Percentiles rank a stretch among this genome's conserved stretches.
phyloP scores from a whole-genome alignment of 2,888 invertebrate species.

The Oithona nana region DNA sequence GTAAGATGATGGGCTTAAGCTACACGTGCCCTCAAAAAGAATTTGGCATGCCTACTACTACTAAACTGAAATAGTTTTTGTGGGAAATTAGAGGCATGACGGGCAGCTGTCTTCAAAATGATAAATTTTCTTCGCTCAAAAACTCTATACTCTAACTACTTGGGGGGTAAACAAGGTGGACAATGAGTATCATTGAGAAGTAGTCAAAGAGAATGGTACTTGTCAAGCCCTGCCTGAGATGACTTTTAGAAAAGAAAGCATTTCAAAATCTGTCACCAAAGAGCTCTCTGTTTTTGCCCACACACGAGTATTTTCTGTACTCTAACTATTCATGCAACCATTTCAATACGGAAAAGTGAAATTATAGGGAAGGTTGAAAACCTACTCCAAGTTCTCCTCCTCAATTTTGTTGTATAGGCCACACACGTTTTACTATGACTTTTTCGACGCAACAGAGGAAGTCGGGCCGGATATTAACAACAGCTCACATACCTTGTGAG shows the following conservation, averaged over 20 bases:
- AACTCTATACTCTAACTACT: background rate
- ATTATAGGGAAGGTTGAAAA: too few species aligned
- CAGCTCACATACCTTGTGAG: background rate
- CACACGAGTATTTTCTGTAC: background rate
- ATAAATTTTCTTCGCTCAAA: background rate
- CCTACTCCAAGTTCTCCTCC: too few species aligned
- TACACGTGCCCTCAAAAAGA: background rate
- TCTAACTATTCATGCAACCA: too few species aligned
- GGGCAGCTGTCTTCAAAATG: background rate
- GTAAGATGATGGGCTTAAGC: too few species aligned
- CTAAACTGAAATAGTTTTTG: background rate
- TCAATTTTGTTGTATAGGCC: too few species aligned
- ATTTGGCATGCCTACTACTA: background rate
- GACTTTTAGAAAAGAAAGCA: background rate
- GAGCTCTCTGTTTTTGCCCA: background rate
- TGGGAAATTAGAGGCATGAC: background rate
- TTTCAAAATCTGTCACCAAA: background rate
- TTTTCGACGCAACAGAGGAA: background rate
- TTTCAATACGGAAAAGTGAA: too few species aligned
- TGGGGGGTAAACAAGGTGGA: background rate
- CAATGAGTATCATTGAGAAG: background rate
- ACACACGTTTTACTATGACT: background rate
- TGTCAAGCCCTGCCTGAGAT: background rate
- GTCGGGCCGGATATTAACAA: background rate
- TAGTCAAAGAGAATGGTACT: background rate